phyloP scores from a whole-genome alignment of 1,140 invertebrate species.

The Potamilus streckersoni region DNA sequence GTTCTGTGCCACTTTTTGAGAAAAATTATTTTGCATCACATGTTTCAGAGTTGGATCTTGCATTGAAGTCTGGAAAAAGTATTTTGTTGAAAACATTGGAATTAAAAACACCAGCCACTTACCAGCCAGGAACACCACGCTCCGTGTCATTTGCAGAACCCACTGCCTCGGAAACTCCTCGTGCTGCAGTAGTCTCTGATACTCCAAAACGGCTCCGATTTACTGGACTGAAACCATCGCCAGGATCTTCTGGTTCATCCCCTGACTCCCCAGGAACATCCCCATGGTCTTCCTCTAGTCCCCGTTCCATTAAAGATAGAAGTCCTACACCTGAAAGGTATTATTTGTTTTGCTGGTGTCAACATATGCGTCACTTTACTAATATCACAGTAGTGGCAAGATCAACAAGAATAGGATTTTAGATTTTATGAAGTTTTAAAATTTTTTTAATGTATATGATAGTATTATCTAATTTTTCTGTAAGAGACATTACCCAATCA shows the following conservation, averaged over 20 bases:
- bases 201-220: constrained; percentile 15
- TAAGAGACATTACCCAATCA: too few species aligned
- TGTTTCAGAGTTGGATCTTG: not conserved
- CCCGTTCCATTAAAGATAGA: constrained; percentile 19
- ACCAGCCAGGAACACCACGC: constrained; percentile 1
- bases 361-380: too few species aligned
- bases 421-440: too few species aligned
- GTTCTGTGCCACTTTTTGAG: not conserved
- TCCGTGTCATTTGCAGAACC: constrained; percentile 25
- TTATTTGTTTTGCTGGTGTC: too few species aligned
- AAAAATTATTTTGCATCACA: not conserved
- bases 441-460: too few species aligned
- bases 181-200: not conserved
- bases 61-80: constrained; percentile 16
- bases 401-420: too few species aligned
- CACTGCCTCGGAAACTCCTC: not conserved
- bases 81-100: constrained; percentile 8
- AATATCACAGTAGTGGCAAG: too few species aligned
- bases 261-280: not conserved
- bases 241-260: not conserved
- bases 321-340: constrained; percentile 35
- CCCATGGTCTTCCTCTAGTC: constrained; percentile 3
- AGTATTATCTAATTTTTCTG: too few species aligned
- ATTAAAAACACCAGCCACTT: constrained; percentile 12
- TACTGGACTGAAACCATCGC: not conserved